Conservation (phyloP, 2,888 invertebrate species). For the Ceramica pisi region DNA sequence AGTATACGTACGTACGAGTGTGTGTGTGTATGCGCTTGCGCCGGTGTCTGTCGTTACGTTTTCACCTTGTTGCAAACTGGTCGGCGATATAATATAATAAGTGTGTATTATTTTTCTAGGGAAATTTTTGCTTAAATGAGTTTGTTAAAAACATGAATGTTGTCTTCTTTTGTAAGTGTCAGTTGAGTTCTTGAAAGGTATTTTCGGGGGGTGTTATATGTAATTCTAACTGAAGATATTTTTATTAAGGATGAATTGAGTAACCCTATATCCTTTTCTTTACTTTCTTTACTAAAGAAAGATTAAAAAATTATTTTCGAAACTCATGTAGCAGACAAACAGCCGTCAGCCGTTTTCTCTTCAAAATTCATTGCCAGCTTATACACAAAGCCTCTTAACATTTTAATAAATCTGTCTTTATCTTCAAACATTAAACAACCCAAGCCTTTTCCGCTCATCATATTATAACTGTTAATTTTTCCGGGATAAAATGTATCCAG, state of each 20-base stretch:
- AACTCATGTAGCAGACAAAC: neutral
- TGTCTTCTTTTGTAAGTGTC: neutral
- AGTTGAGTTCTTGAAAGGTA: neutral
- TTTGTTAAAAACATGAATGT: neutral
- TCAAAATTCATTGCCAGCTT: neutral
- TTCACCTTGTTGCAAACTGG: constrained; percentile 66
- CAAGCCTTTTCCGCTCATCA: too few relatives aligned
- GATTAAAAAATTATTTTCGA: neutral
- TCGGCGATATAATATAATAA: constrained; percentile 47
- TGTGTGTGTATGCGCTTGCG: constrained; percentile 25
- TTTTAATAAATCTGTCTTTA: neutral
- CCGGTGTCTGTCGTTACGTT: constrained; percentile 58
- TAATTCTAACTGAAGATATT: neutral
- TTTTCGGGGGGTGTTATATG: neutral
- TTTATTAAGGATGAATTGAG: neutral
- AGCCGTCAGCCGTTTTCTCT: neutral
- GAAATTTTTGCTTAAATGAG: constrained; percentile 21
- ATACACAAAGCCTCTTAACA: constrained; percentile 1
- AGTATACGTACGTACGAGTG: neutral
- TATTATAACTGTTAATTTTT: too few relatives aligned
- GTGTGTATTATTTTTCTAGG: constrained; percentile 42
- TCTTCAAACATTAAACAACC: neutral
- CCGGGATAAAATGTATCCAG: too few relatives aligned
- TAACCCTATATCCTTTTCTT: too few relatives aligned
- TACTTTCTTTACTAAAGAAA: too few relatives aligned